phyloP scores from a whole-genome alignment of 2,797 vertebrate species.

The Gymnodraco acuticeps region DNA sequence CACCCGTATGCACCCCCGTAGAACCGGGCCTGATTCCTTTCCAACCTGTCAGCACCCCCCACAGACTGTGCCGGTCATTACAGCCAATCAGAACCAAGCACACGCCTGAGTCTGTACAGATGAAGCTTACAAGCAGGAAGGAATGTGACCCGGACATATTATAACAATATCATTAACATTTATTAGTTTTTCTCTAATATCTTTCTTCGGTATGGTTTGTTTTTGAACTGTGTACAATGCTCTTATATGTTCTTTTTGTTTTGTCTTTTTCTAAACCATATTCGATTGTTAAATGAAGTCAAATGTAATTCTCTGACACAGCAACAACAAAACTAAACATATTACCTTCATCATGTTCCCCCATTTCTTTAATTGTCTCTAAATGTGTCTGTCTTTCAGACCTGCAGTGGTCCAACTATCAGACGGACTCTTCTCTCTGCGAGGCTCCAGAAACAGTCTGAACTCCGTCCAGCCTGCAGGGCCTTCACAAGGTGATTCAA shows the following conservation, averaged over 20 bases:
- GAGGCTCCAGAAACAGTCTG: slow-evolving; percentile 26
- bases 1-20: too few relatives aligned
- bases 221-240: background rate
- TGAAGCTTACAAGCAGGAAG: background rate
- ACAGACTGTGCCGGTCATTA: too few relatives aligned
- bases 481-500: slow-evolving; percentile 37
- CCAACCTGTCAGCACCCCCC: too few relatives aligned
- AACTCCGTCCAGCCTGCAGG: slow-evolving; percentile 14
- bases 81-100: too few relatives aligned
- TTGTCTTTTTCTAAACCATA: background rate
- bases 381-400: slow-evolving; percentile 54
- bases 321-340: background rate
- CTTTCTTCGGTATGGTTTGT: too few relatives aligned
- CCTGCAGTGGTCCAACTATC: slow-evolving; percentile 27
- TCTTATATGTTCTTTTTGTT: background rate
- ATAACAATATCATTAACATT: background rate
- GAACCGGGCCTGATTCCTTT: too few relatives aligned
- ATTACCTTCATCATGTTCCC: background rate
- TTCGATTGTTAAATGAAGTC: background rate
- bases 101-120: background rate
- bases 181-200: background rate
- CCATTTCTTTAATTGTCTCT: background rate
- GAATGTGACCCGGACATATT: background rate
- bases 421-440: background rate
- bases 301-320: background rate